phyloP scores from a whole-genome alignment of 2,797 vertebrate species.

The Liasis olivaceus region DNA sequence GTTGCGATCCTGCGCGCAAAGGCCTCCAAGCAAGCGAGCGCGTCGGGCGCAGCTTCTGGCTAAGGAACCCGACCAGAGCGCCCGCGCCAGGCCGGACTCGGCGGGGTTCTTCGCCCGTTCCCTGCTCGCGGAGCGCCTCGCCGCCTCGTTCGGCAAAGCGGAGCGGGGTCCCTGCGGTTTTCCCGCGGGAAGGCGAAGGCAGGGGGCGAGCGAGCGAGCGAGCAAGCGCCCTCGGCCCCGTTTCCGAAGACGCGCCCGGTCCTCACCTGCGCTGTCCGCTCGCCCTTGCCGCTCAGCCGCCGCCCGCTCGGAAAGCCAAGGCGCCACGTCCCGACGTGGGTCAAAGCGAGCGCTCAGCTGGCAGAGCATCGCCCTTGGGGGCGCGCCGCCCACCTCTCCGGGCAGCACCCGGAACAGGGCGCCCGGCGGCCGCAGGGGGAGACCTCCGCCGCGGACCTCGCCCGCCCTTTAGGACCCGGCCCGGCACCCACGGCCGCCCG shows the following conservation, averaged over 20 bases:
- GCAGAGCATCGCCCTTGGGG: conserved; percentile 62
- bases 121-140: too few species aligned
- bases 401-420: background rate
- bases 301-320: conserved; percentile 54
- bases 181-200: too few species aligned
- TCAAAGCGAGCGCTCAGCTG: conserved; percentile 63
- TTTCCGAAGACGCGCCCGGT: background rate
- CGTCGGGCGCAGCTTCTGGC: background rate
- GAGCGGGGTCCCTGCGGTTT: background rate
- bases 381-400: background rate
- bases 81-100: too few species aligned
- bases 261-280: background rate
- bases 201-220: too few species aligned
- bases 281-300: background rate
- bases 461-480: background rate
- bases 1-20: background rate
- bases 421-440: background rate
- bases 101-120: too few species aligned
- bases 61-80: too few species aligned
- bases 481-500: too few species aligned
- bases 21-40: background rate
- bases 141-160: background rate
- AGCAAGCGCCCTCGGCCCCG: too few species aligned
- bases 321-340: conserved; percentile 64
- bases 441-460: background rate